phyloP scores from a whole-genome alignment of 2,888 invertebrate genomes.

The Epirrhoe tristata region DNA sequence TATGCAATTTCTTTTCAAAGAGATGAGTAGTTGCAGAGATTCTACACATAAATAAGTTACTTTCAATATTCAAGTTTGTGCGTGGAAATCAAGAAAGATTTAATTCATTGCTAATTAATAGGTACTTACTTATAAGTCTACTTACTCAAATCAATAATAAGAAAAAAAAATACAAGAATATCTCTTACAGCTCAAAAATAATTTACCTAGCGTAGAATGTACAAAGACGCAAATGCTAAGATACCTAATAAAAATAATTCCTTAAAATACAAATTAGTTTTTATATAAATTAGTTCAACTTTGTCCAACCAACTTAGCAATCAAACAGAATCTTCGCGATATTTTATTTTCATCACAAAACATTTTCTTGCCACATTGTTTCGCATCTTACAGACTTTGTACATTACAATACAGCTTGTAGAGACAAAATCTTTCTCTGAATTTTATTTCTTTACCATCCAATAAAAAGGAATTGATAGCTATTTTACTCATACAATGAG shows the following conservation, averaged over 20 bases:
- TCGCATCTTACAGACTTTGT: conserved; percentile 5
- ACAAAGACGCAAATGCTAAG: neutral
- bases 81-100: no score
- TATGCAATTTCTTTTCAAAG: no score
- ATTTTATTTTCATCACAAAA: conserved; percentile 2
- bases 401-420: conserved; percentile 17
- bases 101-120: no score
- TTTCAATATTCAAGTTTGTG: no score
- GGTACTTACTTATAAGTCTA: no score
- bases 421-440: conserved; percentile 16
- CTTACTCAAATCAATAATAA: no score
- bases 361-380: neutral
- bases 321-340: neutral
- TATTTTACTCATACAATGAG: conserved; percentile 37
- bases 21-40: no score
- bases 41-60: no score
- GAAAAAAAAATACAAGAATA: no score
- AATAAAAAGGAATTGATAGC: conserved; percentile 42
- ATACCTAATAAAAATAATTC: neutral
- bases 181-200: no score
- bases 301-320: neutral
- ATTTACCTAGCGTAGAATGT: no score
- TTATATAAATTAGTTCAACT: neutral
- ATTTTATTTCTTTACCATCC: conserved; percentile 31
- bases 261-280: neutral